phyloP scores from a whole-genome alignment of 2,888 invertebrate species.

The Smittia sp. region DNA sequence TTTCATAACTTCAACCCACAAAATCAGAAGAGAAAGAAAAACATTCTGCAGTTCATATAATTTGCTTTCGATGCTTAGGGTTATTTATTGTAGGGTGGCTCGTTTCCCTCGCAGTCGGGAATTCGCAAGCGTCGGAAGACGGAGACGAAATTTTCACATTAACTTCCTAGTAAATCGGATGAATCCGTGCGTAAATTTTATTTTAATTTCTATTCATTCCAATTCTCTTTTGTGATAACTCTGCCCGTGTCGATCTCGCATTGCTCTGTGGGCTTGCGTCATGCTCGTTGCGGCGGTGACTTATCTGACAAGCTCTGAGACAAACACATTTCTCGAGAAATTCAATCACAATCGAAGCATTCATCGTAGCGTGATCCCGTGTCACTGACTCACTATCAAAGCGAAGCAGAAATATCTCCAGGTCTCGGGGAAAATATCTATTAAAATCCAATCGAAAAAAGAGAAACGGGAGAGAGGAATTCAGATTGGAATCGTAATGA shows the following conservation, averaged over 20 bases:
- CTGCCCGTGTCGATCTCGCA: too few relatives aligned
- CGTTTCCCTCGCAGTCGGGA: background rate
- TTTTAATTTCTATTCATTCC: slow-evolving; percentile 36
- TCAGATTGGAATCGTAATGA: slow-evolving; percentile 40
- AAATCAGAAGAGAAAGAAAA: slow-evolving; percentile 18
- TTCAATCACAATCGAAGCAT: too few relatives aligned
- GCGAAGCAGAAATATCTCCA: too few relatives aligned
- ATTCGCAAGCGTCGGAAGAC: background rate
- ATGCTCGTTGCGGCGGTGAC: too few relatives aligned
- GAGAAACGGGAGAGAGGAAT: slow-evolving; percentile 13
- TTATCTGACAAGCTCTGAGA: too few relatives aligned
- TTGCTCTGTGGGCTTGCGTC: too few relatives aligned
- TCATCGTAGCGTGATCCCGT: too few relatives aligned
- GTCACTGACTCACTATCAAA: too few relatives aligned
- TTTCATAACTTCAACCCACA: slow-evolving; percentile 33
- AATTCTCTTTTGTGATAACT: slow-evolving; percentile 15
- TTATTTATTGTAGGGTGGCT: slow-evolving; percentile 29
- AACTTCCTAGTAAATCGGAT: slow-evolving; percentile 23
- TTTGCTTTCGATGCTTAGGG: slow-evolving; percentile 1
- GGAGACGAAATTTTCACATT: slow-evolving; percentile 28
- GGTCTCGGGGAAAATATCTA: too few relatives aligned
- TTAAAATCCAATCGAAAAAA: too few relatives aligned
- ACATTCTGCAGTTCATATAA: slow-evolving; percentile 29
- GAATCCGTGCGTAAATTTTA: slow-evolving; percentile 41
- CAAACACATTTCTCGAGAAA: too few relatives aligned